phyloP scores from a whole-genome alignment of 2,797 vertebrate species.

The Semaprochilodus insignis region DNA sequence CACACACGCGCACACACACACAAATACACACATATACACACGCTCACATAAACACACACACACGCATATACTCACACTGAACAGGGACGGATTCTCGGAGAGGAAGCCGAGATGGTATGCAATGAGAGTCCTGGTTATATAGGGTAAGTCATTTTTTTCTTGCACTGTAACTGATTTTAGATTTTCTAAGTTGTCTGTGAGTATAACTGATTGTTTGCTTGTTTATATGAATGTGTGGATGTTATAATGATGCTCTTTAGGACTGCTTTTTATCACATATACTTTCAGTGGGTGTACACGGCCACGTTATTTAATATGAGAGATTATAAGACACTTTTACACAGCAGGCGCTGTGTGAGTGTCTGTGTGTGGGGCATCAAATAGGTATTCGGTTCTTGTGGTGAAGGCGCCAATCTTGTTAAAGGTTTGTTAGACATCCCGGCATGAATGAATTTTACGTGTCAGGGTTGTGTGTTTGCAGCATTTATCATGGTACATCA shows the following conservation, averaged over 20 bases:
- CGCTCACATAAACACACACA: slow-evolving; percentile 48
- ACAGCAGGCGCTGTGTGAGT: slow-evolving; percentile 22
- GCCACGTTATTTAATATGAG: slow-evolving; percentile 15
- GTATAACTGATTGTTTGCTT: slow-evolving; percentile 31
- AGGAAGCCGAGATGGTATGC: slow-evolving; percentile 61
- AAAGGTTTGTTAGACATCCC: slow-evolving; percentile 37
- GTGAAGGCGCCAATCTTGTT: slow-evolving; percentile 29
- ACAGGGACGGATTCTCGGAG: slow-evolving; percentile 51
- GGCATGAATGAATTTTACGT: slow-evolving; percentile 20
- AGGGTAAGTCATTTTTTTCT: slow-evolving; percentile 54
- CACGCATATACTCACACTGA: slow-evolving; percentile 51
- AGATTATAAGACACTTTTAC: slow-evolving; percentile 45
- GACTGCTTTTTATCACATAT: slow-evolving; percentile 16
- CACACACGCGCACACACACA: slow-evolving; percentile 30
- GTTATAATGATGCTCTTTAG: slow-evolving; percentile 1
- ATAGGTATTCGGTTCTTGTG: slow-evolving; percentile 32
- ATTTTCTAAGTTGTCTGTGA: slow-evolving; percentile 54
- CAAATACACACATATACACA: slow-evolving; percentile 50
- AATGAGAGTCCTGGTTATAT: slow-evolving; percentile 55
- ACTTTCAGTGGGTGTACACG: slow-evolving; percentile 15
- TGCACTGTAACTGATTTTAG: slow-evolving; percentile 65
- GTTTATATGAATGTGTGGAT: slow-evolving; percentile 27
- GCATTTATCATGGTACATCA: slow-evolving; percentile 16
- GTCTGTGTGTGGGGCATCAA: slow-evolving; percentile 30
- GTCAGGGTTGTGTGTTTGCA: slow-evolving; percentile 9